Percentiles rank a stretch among this genome's conserved stretches.
Conservation (phyloP, 1,140 invertebrate genomes). For the Drepana arcuata region DNA sequence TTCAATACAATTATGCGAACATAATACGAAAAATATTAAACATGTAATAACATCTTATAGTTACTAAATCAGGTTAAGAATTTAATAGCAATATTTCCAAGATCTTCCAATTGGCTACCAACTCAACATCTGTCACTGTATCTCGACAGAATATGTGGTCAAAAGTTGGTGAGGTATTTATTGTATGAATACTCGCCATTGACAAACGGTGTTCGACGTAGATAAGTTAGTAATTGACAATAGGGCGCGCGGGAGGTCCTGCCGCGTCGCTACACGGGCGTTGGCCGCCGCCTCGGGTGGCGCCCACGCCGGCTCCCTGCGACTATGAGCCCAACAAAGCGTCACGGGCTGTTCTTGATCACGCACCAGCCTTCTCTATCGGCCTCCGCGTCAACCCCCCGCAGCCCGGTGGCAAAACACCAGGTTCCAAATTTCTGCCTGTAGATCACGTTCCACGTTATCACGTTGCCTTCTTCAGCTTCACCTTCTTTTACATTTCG, state of each 20-base stretch:
- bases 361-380: slow-evolving; percentile 80
- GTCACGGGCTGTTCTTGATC: slow-evolving; percentile 76
- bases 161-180: too few relatives aligned
- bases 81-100: too few relatives aligned
- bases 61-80: too few relatives aligned
- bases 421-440: slow-evolving; percentile 37
- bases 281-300: slow-evolving; percentile 79
- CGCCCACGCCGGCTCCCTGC: slow-evolving; percentile 86
- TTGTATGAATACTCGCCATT: too few relatives aligned
- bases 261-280: slow-evolving; percentile 84
- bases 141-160: too few relatives aligned
- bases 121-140: too few relatives aligned
- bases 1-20: too few relatives aligned
- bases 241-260: slow-evolving; percentile 75
- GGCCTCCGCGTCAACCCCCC: slow-evolving; percentile 73
- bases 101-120: too few relatives aligned
- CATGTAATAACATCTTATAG: too few relatives aligned
- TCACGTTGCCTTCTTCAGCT: slow-evolving; percentile 4
- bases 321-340: slow-evolving; percentile 86
- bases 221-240: too few relatives aligned
- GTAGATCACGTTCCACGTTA: slow-evolving; percentile 4
- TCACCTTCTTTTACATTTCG: not conserved
- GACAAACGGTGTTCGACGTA: too few relatives aligned
- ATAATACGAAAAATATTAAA: too few relatives aligned
- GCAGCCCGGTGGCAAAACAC: slow-evolving; percentile 41